Conservation (phyloP, 1,140 invertebrate genomes). For the Magallana ariakensis region DNA sequence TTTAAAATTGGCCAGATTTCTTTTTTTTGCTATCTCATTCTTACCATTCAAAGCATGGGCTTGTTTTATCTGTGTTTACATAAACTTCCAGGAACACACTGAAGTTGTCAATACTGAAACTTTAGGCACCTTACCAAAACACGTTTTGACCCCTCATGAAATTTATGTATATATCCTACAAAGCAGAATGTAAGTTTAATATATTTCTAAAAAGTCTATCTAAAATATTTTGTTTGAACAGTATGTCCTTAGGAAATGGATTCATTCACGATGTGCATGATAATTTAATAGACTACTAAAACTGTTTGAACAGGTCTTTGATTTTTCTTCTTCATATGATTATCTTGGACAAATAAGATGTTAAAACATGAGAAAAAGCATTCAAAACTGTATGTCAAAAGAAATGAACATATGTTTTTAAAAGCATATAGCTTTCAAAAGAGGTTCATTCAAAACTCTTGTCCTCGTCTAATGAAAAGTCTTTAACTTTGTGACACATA, state of each 20-base stretch:
- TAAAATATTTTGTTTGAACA: conserved; percentile 24
- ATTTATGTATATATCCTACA: neutral
- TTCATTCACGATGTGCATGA: neutral
- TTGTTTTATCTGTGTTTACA: conserved; percentile 20
- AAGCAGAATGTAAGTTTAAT: neutral
- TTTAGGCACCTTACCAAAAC: conserved; percentile 29
- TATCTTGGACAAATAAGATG: neutral
- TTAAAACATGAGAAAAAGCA: neutral
- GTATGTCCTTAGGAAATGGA: neutral
- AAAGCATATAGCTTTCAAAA: neutral
- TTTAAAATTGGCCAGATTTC: neutral
- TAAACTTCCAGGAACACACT: neutral
- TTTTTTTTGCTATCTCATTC: neutral
- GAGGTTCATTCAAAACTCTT: no score
- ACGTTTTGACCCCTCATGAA: neutral
- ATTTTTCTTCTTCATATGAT: neutral
- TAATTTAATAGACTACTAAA: conserved; percentile 4
- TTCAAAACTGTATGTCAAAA: neutral
- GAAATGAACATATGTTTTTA: neutral
- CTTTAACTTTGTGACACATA: no score
- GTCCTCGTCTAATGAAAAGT: no score
- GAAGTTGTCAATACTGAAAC: neutral
- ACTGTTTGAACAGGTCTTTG: neutral
- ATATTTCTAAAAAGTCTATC: neutral
- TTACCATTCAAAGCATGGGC: neutral